A percentile compares a stretch with the other conserved stretches of the same genome.
These are phyloP conservation scores for Xestia xanthographa DNA, from an alignment of 2,888 invertebrate genomes.

Conservation along the genomic window DNA sequence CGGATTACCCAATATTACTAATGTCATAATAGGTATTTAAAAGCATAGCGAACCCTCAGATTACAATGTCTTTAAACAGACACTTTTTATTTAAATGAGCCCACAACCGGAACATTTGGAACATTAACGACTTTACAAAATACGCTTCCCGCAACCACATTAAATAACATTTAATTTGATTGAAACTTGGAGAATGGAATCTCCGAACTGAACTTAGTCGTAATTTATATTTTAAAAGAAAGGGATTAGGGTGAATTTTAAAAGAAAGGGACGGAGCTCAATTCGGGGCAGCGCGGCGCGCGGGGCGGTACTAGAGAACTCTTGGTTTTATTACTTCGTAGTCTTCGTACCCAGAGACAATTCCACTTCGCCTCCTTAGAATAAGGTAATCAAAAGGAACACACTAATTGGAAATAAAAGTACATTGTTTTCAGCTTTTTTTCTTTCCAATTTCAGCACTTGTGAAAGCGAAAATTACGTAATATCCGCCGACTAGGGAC, in stretches of 20 bases:
- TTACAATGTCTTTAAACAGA: constrained; percentile 4
- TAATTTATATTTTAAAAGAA: constrained; percentile 68
- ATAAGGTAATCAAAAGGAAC: constrained; percentile 62
- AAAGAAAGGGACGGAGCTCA: constrained; percentile 71
- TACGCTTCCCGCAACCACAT: constrained; percentile 34
- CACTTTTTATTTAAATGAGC: constrained; percentile 6
- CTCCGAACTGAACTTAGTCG: constrained; percentile 44
- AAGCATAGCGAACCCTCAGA: not conserved
- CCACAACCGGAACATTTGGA: constrained; percentile 40
- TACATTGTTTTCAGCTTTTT: constrained; percentile 33
- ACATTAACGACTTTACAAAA: constrained; percentile 52
- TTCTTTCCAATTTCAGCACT: constrained; percentile 12
- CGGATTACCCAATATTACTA: not conserved
- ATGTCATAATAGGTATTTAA: not conserved
- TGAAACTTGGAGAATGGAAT: constrained; percentile 68
- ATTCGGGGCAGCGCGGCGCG: constrained; percentile 39
- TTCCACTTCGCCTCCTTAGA: constrained; percentile 55
- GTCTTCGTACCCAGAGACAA: constrained; percentile 65
- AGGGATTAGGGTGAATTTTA: constrained; percentile 71
- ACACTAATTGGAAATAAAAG: constrained; percentile 54
- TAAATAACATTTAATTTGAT: constrained; percentile 56
- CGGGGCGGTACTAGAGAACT: constrained; percentile 60
- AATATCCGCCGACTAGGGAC: constrained; percentile 14
- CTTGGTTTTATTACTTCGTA: constrained; percentile 73
- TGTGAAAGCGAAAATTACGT: constrained; percentile 14